Conservation (phyloP, 2,888 invertebrate species). For the Ophioninae sp. region DNA sequence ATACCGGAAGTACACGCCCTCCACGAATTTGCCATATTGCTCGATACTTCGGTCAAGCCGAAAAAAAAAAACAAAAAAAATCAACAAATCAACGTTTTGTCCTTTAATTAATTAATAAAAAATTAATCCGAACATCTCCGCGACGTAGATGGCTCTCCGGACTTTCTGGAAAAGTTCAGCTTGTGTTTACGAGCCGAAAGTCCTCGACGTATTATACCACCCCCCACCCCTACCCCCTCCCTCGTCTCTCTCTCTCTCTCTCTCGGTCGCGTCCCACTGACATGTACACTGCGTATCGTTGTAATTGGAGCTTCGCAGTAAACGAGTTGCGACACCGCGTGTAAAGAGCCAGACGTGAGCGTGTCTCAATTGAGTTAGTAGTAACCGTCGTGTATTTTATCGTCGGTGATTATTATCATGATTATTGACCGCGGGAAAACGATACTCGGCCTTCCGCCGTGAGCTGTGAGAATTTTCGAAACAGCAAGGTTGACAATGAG, state of each 20-base stretch:
- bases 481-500: neutral
- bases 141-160: neutral
- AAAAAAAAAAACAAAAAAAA: too few relatives aligned
- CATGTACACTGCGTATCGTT: conserved; percentile 8
- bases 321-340: conserved; percentile 20
- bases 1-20: conserved; percentile 58
- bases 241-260: neutral
- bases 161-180: conserved; percentile 10
- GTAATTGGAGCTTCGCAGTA: conserved; percentile 3
- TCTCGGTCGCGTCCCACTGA: neutral
- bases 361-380: conserved; percentile 18
- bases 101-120: too few relatives aligned
- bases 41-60: conserved; percentile 22
- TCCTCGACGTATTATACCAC: conserved; percentile 7
- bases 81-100: too few relatives aligned
- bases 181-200: conserved; percentile 8
- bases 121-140: too few relatives aligned
- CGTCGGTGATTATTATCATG: neutral
- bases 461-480: neutral
- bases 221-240: too few relatives aligned
- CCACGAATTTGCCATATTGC: conserved; percentile 53
- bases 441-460: neutral
- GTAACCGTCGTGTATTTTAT: neutral
- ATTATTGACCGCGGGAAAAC: conserved; percentile 1
- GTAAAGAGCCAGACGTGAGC: neutral